Percentiles rank a stretch among this genome's conserved stretches.
These are phyloP conservation scores for Bolinopsis microptera DNA, from an alignment of 37 sponge, comb jelly and placozoan genomes.

Conservation along the genomic window DNA sequence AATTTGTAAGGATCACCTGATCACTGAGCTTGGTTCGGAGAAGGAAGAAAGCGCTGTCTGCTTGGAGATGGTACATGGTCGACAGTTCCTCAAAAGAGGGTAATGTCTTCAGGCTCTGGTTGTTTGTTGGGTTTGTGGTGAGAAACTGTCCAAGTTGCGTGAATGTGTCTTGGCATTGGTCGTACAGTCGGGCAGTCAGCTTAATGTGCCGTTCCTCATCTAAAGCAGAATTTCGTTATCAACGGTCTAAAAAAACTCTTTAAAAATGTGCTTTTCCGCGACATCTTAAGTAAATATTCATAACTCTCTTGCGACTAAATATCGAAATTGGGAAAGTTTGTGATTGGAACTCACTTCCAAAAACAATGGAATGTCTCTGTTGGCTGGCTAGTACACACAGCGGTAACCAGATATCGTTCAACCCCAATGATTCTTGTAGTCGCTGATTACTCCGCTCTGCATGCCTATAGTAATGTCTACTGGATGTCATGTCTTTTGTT, in stretches of 20 bases:
- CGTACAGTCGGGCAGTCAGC: slow-evolving; percentile 82
- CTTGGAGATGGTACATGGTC: slow-evolving; percentile 80
- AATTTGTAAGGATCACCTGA: background rate
- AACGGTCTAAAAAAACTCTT: too few species aligned
- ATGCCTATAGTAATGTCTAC: background rate
- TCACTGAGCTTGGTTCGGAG: slow-evolving; percentile 74
- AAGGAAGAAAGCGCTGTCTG: slow-evolving; percentile 91
- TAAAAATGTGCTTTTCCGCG: too few species aligned
- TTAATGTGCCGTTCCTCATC: slow-evolving; percentile 81
- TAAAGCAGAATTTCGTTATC: too few species aligned
- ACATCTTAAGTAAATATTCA: too few species aligned
- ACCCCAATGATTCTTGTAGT: slow-evolving; percentile 86
- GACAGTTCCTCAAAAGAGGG: slow-evolving; percentile 78
- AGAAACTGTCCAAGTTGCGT: slow-evolving; percentile 95
- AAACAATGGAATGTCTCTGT: slow-evolving; percentile 88
- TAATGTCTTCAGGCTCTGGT: slow-evolving; percentile 78
- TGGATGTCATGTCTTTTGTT: background rate
- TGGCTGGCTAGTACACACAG: slow-evolving; percentile 90
- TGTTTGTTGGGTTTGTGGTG: slow-evolving; percentile 78
- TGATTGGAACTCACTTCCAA: slow-evolving; percentile 65
- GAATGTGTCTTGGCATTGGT: slow-evolving; percentile 96
- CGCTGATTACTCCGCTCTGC: slow-evolving; percentile 70
- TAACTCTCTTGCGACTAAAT: too few species aligned
- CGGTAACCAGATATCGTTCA: slow-evolving; percentile 83
- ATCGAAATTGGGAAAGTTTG: too few species aligned